phyloP scores from a whole-genome alignment of 2,797 vertebrate species.

The Cuculus canorus region DNA sequence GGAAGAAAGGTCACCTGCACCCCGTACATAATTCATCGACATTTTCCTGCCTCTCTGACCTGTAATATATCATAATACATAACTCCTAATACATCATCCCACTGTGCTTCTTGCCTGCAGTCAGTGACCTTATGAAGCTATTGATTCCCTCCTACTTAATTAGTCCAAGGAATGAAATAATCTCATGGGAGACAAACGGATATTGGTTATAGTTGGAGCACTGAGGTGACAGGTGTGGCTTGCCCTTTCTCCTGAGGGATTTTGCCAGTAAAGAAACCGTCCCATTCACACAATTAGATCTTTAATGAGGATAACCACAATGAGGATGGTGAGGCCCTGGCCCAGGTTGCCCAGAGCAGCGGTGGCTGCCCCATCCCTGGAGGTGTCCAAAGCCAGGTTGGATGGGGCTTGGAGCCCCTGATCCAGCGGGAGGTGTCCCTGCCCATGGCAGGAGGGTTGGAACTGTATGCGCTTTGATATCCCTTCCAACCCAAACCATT shows the following conservation, averaged over 20 bases:
- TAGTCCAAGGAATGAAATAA: not conserved
- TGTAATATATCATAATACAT: rapidly evolving
- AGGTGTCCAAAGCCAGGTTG: too few species aligned
- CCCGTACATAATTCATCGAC: not conserved
- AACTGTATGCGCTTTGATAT: too few species aligned
- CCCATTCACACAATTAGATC: rapidly evolving
- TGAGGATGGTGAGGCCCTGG: too few species aligned
- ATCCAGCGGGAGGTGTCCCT: too few species aligned
- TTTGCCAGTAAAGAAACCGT: not conserved
- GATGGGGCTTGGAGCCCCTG: too few species aligned
- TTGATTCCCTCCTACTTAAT: slow-evolving; percentile 9
- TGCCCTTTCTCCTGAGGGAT: not conserved
- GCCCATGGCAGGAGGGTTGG: too few species aligned
- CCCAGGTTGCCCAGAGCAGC: too few species aligned
- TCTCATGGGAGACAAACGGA: not conserved
- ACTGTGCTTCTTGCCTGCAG: not conserved
- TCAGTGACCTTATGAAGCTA: not conserved
- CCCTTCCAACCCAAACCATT: too few species aligned
- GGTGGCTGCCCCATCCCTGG: too few species aligned
- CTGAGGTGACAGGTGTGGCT: not conserved
- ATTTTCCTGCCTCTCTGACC: not conserved
- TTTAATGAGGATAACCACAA: rapidly evolving
- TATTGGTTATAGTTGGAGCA: not conserved
- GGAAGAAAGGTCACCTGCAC: not conserved
- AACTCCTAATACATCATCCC: rapidly evolving